Percentiles rank a stretch among this genome's conserved stretches.
Evolutionary conservation across 2,888 invertebrate species (phyloP).

Genomic region (Magallana nippona): DNA sequence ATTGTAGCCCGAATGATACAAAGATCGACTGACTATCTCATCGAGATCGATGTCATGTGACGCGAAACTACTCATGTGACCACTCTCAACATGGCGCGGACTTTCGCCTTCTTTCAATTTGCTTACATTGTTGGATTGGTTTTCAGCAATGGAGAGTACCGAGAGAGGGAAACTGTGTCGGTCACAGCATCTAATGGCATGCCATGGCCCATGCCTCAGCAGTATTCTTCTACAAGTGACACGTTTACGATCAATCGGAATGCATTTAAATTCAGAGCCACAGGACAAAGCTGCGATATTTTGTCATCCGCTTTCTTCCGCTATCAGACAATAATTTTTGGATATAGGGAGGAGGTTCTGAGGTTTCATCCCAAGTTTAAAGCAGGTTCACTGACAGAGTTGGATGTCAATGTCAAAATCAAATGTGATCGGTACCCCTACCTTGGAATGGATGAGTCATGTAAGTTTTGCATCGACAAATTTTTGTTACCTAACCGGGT

Average conservation of each 20-base stretch:
- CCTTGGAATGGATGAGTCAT: slow-evolving; percentile 88
- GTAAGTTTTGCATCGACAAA: slow-evolving; percentile 80
- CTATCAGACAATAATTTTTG: slow-evolving; percentile 82
- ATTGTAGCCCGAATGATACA: no score
- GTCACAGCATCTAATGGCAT: slow-evolving; percentile 53
- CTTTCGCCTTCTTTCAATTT: not conserved
- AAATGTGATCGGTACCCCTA: slow-evolving; percentile 86
- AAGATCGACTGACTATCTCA: not conserved
- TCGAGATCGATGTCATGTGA: not conserved
- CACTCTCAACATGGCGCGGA: not conserved
- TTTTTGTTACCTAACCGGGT: no score
- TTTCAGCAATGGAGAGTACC: slow-evolving; percentile 13
- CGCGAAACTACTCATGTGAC: slow-evolving; percentile 13
- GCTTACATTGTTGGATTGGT: not conserved
- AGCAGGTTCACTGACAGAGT: slow-evolving; percentile 55
- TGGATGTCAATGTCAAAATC: slow-evolving; percentile 83
- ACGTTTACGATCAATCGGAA: slow-evolving; percentile 51
- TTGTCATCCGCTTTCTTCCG: slow-evolving; percentile 83
- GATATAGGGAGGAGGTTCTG: slow-evolving; percentile 42
- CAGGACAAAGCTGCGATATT: slow-evolving; percentile 82
- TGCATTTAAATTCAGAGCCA: slow-evolving; percentile 59
- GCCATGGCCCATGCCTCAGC: slow-evolving; percentile 61
- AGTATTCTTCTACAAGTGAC: slow-evolving; percentile 41
- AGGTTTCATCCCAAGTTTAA: slow-evolving; percentile 48
- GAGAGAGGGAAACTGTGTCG: not conserved